phyloP scores from a whole-genome alignment of 2,888 invertebrate genomes.

The Synergus umbraculus region DNA sequence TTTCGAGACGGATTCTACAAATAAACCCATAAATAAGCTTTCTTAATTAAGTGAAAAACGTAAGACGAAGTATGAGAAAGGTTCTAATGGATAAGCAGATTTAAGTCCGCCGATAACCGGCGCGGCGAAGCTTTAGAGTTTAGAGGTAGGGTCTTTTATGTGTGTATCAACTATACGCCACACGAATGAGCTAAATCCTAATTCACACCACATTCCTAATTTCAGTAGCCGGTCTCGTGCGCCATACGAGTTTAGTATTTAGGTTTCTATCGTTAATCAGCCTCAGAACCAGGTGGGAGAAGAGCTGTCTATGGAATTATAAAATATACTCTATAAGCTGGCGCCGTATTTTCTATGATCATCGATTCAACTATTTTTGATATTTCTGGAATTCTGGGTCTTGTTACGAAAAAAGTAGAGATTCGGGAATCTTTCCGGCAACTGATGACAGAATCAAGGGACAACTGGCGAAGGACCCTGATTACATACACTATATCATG shows the following conservation, averaged over 20 bases:
- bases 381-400: no score
- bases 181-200: constrained; percentile 43
- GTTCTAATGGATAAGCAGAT: constrained; percentile 41
- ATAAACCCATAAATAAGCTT: constrained; percentile 37
- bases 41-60: constrained; percentile 38
- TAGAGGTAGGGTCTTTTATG: constrained; percentile 17
- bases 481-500: no score
- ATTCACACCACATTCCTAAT: constrained; percentile 51
- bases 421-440: no score
- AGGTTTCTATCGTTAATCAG: constrained; percentile 40
- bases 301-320: constrained; percentile 17
- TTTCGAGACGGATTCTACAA: constrained; percentile 23
- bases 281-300: constrained; percentile 30
- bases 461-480: no score
- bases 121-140: constrained; percentile 28
- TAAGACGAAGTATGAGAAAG: constrained; percentile 25
- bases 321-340: constrained; percentile 14
- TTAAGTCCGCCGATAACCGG: constrained; percentile 35
- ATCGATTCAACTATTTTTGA: not conserved
- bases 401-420: not conserved
- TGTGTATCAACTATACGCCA: constrained; percentile 29
- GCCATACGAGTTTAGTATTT: constrained; percentile 31
- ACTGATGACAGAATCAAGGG: no score
- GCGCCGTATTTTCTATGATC: constrained; percentile 14
- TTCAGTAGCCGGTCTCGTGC: constrained; percentile 41